phyloP scores from a whole-genome alignment of 2,797 vertebrate genomes.

The Meda fulgida region DNA sequence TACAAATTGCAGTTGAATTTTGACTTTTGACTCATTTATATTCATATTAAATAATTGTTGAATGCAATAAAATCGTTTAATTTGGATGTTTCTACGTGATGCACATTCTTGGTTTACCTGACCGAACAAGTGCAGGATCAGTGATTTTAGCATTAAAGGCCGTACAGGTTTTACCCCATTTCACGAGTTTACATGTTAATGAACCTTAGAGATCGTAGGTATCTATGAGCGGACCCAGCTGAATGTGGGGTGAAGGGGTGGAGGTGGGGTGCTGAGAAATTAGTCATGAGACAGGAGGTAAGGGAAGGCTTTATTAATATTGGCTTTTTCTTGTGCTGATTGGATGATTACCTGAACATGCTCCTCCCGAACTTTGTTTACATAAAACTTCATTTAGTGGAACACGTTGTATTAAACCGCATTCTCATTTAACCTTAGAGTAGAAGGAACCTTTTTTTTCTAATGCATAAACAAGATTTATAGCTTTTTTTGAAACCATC shows the following conservation, averaged over 20 bases:
- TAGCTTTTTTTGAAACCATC: background rate
- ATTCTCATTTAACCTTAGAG: background rate
- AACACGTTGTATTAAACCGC: background rate
- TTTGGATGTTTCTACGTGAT: background rate
- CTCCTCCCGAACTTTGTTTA: no score
- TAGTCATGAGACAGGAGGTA: no score
- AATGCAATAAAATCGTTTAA: background rate
- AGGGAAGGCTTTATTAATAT: no score
- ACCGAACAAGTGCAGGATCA: background rate
- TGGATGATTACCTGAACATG: no score
- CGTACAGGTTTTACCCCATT: background rate
- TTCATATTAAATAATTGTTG: background rate
- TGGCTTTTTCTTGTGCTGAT: no score
- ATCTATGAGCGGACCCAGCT: no score
- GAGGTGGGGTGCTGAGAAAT: no score
- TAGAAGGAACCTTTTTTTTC: background rate
- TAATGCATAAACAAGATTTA: background rate
- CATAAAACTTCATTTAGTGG: no score
- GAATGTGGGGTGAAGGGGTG: no score
- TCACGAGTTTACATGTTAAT: no score
- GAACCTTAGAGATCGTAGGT: no score
- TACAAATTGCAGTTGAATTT: background rate
- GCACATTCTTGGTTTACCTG: background rate
- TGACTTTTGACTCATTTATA: background rate
- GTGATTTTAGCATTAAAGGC: background rate